These are phyloP conservation scores for Apoderus coryli DNA, from an alignment of 2,888 invertebrate species.

Conservation along the genomic window DNA sequence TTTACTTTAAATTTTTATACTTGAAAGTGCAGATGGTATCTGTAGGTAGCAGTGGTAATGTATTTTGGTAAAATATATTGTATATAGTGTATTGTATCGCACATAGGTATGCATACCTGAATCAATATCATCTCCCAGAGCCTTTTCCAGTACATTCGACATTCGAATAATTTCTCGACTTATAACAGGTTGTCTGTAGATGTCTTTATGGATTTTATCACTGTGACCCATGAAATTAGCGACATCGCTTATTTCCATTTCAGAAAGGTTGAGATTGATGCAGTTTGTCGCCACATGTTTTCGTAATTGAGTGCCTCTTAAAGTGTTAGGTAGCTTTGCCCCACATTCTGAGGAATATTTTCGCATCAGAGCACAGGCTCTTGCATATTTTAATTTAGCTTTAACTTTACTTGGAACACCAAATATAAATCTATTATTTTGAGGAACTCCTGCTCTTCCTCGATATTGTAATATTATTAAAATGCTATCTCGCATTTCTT, in stretches of 20 bases:
- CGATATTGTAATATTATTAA: constrained; percentile 8
- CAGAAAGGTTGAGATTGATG: constrained; percentile 16
- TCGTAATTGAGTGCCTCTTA: constrained; percentile 17
- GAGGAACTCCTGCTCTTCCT: constrained; percentile 10
- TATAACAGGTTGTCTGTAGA: constrained; percentile 17
- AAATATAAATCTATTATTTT: constrained; percentile 9
- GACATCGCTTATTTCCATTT: constrained; percentile 17
- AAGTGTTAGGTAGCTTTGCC: constrained; percentile 14
- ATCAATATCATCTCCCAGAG: no score
- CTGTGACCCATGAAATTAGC: constrained; percentile 20
- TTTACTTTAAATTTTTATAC: no score
- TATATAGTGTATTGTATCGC: no score
- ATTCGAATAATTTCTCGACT: constrained; percentile 16
- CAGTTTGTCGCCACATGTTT: constrained; percentile 20
- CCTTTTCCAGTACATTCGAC: constrained; percentile 16
- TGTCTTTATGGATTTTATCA: constrained; percentile 18
- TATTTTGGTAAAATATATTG: no score
- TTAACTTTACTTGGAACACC: constrained; percentile 5
- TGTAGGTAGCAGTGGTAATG: no score
- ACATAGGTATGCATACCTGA: no score
- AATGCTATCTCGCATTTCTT: constrained; percentile 3
- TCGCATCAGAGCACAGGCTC: constrained; percentile 18
- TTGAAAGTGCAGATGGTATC: no score
- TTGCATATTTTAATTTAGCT: constrained; percentile 12
- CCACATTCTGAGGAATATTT: constrained; percentile 17